Percentiles rank a stretch among this genome's conserved stretches.
Conservation (phyloP, 2,888 invertebrate species). For the Aphidoletes aphidimyza region DNA sequence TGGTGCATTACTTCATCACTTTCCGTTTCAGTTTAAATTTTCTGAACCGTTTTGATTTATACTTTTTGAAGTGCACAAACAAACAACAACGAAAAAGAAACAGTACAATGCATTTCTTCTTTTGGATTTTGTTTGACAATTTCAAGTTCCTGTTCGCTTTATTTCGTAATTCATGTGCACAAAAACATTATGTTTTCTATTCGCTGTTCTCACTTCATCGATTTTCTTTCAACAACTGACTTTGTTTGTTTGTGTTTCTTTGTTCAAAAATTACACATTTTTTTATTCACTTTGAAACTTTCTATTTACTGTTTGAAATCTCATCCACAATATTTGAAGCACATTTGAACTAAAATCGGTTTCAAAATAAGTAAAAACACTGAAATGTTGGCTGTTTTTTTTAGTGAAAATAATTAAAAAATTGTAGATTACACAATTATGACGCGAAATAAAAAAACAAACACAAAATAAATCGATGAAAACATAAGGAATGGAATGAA, state of each 20-base stretch:
- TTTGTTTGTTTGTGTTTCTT: too few relatives aligned
- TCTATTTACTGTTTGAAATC: too few relatives aligned
- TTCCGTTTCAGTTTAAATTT: not conserved
- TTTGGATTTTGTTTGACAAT: constrained; percentile 19
- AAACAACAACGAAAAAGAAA: constrained; percentile 29
- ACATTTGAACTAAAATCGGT: too few relatives aligned
- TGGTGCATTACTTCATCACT: not conserved
- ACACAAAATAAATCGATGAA: constrained; percentile 30
- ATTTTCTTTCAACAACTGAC: too few relatives aligned
- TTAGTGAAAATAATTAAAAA: too few relatives aligned
- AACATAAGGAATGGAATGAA: constrained; percentile 41
- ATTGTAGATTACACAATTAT: too few relatives aligned
- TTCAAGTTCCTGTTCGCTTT: not conserved
- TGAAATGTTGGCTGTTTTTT: not conserved
- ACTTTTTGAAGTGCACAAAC: constrained; percentile 32
- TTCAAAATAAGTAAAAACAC: not conserved
- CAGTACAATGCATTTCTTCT: too few relatives aligned
- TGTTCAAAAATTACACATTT: too few relatives aligned
- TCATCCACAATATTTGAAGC: too few relatives aligned
- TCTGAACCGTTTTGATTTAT: constrained; percentile 11
- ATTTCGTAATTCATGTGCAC: not conserved
- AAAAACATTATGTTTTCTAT: too few relatives aligned
- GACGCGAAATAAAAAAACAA: constrained; percentile 14
- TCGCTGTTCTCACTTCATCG: too few relatives aligned
- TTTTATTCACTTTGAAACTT: too few relatives aligned